Base-by-base conservation (phyloP, 2,113 vertebrate species). In the Coturnix japonica region DNA sequence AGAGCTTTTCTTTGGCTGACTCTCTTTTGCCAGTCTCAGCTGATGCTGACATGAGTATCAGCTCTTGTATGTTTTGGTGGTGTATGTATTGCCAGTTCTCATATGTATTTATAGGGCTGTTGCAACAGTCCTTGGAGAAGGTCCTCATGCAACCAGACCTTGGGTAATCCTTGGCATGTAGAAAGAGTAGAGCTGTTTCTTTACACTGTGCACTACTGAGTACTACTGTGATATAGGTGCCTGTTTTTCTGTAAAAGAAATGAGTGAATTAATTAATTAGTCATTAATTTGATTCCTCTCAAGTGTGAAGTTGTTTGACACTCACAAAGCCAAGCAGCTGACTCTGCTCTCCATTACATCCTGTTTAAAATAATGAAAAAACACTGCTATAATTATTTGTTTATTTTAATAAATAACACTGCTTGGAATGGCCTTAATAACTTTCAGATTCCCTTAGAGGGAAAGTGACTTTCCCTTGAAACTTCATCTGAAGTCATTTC, bases 201-300 rank as follows among this genome's bases (percentile, higher is more conserved):
- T 91, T 94, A 46, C 6, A 2, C 11, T 66, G 21, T 54, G 66
- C 41, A 26, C 51, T 76, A n/a, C 46, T 13, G 15, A 31, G 6
- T 61, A 37, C 15, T 15, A 2, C 59, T 73, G 87, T 56, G 67
- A 85, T 8, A 22, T 33, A 53, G 54, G 51, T 79, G 70, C 31
- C 60, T 76, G 7, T 43, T 95, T 86, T 78, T 20, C 64, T 56
- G 9, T n/a, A 21, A 28, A 79, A 82, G 60, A 63, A 87, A 70
- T 49, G 49, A 86, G 41, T 65, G 78, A 90, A 66, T 13, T 49
- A 76, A 56, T 65, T 92, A 96, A 95, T 94, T 91, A 93, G 85
- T 94, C 79, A 91, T 93, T 92, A 91, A 93, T 93, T 95, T 94
- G 67, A 54, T 81, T 75, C 63, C 35, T 79, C 64, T 94, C 59